Percentiles rank a stretch among this genome's conserved stretches.
phyloP scores from a whole-genome alignment of 2,888 invertebrate genomes.

The Stramonita haemastoma region DNA sequence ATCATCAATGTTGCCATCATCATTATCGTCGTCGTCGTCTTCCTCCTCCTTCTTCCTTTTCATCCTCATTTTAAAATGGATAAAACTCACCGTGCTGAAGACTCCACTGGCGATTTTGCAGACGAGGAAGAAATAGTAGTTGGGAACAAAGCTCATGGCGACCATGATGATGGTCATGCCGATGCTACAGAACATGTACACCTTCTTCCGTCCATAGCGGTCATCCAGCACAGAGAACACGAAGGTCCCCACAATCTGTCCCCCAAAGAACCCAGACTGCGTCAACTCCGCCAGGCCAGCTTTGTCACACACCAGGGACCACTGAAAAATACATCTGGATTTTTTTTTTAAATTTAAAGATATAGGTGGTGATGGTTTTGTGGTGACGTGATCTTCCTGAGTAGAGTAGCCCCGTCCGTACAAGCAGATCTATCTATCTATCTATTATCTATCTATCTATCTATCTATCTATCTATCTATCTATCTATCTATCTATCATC shows the following conservation, averaged over 20 bases:
- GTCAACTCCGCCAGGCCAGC: conserved; percentile 57
- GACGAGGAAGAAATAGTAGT: not conserved
- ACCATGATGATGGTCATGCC: not conserved
- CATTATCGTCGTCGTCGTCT: too few species aligned
- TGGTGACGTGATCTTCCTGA: too few species aligned
- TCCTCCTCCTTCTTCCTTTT: too few species aligned
- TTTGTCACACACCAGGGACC: conserved; percentile 59
- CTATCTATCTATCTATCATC: too few species aligned
- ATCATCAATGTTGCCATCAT: too few species aligned
- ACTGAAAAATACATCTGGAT: conserved; percentile 41
- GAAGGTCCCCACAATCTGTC: conserved; percentile 59
- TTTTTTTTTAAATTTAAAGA: too few species aligned
- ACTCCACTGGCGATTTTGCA: not conserved
- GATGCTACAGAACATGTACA: conserved; percentile 52
- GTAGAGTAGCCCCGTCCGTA: too few species aligned
- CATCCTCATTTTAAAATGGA: too few species aligned
- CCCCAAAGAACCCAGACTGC: conserved; percentile 58
- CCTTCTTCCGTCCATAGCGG: conserved; percentile 58
- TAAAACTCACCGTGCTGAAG: conserved; percentile 2
- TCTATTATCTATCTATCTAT: too few species aligned
- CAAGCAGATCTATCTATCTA: too few species aligned
- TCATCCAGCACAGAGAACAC: conserved; percentile 59
- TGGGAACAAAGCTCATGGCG: not conserved
- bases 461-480: too few species aligned
- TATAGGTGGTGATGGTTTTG: too few species aligned